Conservation (phyloP, 1,140 invertebrate species). For the Drosophila mojavensis region DNA sequence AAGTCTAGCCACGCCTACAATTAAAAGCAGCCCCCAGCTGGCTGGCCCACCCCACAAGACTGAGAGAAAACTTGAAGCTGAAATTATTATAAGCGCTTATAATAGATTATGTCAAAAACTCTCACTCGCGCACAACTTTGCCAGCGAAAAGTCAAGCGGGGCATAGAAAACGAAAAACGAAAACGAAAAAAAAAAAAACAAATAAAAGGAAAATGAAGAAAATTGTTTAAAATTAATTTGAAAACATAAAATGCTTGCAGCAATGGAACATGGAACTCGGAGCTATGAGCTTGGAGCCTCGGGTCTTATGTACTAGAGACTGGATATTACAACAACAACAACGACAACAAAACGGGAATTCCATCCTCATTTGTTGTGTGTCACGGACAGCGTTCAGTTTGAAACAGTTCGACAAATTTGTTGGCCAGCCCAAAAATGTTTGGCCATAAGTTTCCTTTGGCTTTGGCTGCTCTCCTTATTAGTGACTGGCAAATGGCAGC, state of each 20-base stretch:
- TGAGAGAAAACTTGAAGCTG: conserved; percentile 21
- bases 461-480: conserved; percentile 22
- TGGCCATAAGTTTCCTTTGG: conserved; percentile 16
- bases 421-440: conserved; percentile 32
- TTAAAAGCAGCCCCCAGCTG: conserved; percentile 43
- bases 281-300: not conserved
- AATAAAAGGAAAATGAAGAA: conserved; percentile 18
- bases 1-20: conserved; percentile 64
- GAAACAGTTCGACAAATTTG: conserved; percentile 33
- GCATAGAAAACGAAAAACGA: conserved; percentile 6
- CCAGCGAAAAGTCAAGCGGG: conserved; percentile 50
- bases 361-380: conserved; percentile 59
- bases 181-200: not conserved
- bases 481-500: conserved; percentile 35
- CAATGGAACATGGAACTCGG: conserved; percentile 9
- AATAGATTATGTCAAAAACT: conserved; percentile 50
- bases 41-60: not conserved
- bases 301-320: not conserved
- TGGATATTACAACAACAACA: no score
- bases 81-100: conserved; percentile 32
- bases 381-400: conserved; percentile 54
- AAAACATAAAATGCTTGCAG: conserved; percentile 50
- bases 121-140: conserved; percentile 42
- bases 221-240: conserved; percentile 66
- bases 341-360: conserved; percentile 8